Conservation (phyloP, 2,113 vertebrate species). For the Hystrix cristata region DNA sequence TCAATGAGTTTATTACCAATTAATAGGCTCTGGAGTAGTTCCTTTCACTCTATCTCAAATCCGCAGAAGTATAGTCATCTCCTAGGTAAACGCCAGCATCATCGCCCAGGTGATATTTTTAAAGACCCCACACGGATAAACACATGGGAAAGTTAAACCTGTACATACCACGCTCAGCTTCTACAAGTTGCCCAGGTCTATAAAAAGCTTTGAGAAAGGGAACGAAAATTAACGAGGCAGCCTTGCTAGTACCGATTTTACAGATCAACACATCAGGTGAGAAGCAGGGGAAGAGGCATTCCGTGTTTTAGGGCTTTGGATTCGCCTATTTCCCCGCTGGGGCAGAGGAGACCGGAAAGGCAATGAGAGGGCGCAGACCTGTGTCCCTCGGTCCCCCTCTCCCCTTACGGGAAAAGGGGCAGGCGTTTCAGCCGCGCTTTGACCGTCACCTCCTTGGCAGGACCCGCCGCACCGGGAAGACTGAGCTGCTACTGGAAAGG, state of each 20-base stretch:
- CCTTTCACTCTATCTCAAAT: background rate
- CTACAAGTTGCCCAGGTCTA: too few species aligned
- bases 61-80: background rate
- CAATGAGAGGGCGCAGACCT: too few species aligned
- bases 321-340: background rate
- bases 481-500: background rate
- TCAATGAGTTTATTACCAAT: background rate
- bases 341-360: background rate
- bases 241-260: background rate
- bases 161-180: background rate
- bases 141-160: background rate
- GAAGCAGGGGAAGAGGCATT: background rate
- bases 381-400: background rate
- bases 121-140: background rate
- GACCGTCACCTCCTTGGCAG: too few species aligned
- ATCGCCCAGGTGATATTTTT: background rate
- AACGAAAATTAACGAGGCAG: background rate
- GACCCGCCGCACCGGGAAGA: background rate
- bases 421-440: too few species aligned
- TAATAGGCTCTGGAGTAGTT: background rate
- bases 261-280: background rate
- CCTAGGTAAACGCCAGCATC: slow-evolving; percentile 45
- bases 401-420: background rate
- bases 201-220: background rate
- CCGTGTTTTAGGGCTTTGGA: background rate